phyloP scores from a whole-genome alignment of 2,113 vertebrate species.

The Anoplopoma fimbria region DNA sequence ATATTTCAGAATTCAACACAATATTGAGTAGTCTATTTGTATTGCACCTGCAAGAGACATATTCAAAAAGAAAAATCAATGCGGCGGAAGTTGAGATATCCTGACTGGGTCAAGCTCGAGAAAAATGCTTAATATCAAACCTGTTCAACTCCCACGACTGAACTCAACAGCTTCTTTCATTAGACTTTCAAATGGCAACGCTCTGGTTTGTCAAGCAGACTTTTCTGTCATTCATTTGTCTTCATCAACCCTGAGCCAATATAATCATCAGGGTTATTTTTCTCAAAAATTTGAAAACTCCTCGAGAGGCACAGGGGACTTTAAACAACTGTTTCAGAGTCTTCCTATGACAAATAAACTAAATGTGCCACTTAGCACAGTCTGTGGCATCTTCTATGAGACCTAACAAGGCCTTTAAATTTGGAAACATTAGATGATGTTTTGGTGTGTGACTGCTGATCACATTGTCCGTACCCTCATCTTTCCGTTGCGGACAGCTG shows the following conservation, averaged over 20 bases:
- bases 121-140: neutral
- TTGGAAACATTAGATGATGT: neutral
- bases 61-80: neutral
- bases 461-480: conserved; percentile 89
- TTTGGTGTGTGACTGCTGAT: neutral
- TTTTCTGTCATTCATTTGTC: no score
- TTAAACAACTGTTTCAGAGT: neutral
- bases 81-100: neutral
- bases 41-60: neutral
- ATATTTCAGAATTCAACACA: neutral
- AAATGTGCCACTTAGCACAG: neutral
- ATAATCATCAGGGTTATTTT: no score
- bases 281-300: no score
- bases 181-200: no score
- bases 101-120: neutral
- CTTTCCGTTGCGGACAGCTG: conserved; percentile 95
- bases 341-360: neutral
- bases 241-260: no score
- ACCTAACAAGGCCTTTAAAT: neutral
- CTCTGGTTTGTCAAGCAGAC: no score
- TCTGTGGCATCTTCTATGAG: neutral
- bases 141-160: neutral
- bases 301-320: no score
- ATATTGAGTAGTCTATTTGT: neutral
- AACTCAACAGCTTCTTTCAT: no score